phyloP scores from a whole-genome alignment of 2,888 invertebrate species.

The Cantharis rustica region DNA sequence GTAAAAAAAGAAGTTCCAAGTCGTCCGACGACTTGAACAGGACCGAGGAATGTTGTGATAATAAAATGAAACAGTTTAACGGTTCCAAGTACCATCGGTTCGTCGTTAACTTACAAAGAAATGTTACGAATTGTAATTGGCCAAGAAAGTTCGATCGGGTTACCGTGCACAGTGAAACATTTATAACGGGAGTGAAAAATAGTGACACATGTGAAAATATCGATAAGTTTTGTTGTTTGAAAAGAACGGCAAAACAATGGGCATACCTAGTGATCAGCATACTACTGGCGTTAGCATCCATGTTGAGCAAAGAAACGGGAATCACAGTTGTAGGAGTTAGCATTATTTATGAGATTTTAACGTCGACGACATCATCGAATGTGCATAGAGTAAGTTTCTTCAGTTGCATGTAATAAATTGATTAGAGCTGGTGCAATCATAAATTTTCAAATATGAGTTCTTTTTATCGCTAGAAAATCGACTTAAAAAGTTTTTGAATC shows the following conservation, averaged over 20 bases:
- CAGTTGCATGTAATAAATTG: not conserved
- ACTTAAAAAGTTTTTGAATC: constrained; percentile 45
- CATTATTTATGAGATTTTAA: constrained; percentile 82
- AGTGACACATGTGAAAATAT: constrained; percentile 17
- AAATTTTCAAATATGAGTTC: constrained; percentile 18
- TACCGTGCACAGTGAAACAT: constrained; percentile 23
- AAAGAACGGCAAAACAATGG: constrained; percentile 56
- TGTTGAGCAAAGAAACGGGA: constrained; percentile 95
- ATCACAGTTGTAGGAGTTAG: constrained; percentile 90
- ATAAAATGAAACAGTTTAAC: constrained; percentile 42
- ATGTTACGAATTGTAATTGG: constrained; percentile 51
- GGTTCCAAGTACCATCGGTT: constrained; percentile 49
- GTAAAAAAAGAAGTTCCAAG: constrained; percentile 35
- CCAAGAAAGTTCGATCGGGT: constrained; percentile 40
- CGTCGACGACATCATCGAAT: constrained; percentile 53
- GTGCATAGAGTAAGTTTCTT: constrained; percentile 38
- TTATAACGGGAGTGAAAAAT: constrained; percentile 23
- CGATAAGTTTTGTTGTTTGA: constrained; percentile 46
- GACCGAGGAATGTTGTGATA: constrained; percentile 33
- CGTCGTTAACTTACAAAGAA: constrained; percentile 48
- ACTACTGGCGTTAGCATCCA: constrained; percentile 74
- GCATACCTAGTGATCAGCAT: constrained; percentile 65
- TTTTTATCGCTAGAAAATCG: constrained; percentile 24
- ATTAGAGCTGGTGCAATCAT: not conserved
- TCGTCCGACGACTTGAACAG: constrained; percentile 2